A percentile compares a stretch with the other conserved stretches of the same genome.
Evolutionary conservation across 2,888 invertebrate genomes (phyloP).

Genomic region (Synanthedon vespiformis): DNA sequence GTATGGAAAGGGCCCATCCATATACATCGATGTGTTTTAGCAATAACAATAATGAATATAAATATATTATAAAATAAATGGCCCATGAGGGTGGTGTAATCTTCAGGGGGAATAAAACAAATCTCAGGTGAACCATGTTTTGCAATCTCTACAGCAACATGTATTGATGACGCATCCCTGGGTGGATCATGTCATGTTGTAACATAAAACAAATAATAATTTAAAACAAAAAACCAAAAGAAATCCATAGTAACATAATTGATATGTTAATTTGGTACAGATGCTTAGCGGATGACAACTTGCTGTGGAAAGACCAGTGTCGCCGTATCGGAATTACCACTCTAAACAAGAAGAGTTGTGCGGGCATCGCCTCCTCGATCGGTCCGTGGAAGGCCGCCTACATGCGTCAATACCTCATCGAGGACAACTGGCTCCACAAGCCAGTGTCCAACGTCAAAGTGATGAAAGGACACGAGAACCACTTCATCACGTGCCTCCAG

Average conservation of each 20-base stretch:
- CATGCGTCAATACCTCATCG: constrained; percentile 93
- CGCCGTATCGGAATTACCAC: constrained; percentile 85
- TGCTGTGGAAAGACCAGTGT: constrained; percentile 98
- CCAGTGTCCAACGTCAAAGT: constrained; percentile 84
- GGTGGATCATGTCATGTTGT: too few relatives aligned
- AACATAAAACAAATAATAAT: neutral
- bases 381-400: constrained; percentile 82
- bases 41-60: too few relatives aligned
- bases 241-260: neutral
- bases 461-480: constrained; percentile 97
- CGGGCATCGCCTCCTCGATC: constrained; percentile 66
- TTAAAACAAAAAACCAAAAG: neutral
- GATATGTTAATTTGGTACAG: constrained; percentile 17
- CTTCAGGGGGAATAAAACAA: too few relatives aligned
- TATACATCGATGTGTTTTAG: too few relatives aligned
- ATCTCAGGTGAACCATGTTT: too few relatives aligned
- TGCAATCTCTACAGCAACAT: too few relatives aligned
- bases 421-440: constrained; percentile 94
- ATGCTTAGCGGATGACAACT: constrained; percentile 94
- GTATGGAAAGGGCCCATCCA: too few relatives aligned
- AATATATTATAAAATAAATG: too few relatives aligned
- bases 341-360: constrained; percentile 64
- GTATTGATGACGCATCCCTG: too few relatives aligned
- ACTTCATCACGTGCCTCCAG: constrained; percentile 98
- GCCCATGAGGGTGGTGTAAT: too few relatives aligned